A percentile compares a stretch with the other conserved stretches of the same genome.
These are phyloP conservation scores for Saguinus imperator DNA, from an alignment of 2,113 vertebrate genomes.

Conservation along the genomic window DNA sequence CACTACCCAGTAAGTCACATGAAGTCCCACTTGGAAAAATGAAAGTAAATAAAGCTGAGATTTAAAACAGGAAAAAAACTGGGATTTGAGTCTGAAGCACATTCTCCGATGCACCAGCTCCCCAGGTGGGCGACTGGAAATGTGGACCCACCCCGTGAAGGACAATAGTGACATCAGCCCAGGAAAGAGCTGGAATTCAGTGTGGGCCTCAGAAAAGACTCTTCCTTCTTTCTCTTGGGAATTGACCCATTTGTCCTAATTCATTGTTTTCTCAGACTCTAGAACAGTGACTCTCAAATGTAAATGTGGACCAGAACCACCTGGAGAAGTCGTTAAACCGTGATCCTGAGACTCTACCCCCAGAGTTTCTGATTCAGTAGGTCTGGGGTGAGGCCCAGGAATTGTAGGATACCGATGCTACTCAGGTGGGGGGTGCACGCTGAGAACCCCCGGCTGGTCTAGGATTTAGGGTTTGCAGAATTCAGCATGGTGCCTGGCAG, in stretches of 20 bases:
- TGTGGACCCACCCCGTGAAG: background rate
- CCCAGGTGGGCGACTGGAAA: background rate
- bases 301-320: rapidly evolving
- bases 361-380: background rate
- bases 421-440: background rate
- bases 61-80: background rate
- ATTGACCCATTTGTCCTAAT: background rate
- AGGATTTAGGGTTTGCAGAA: background rate
- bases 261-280: background rate
- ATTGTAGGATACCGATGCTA: too few relatives aligned
- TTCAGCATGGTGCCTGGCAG: background rate
- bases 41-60: background rate
- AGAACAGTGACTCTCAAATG: background rate
- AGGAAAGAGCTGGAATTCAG: background rate
- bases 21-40: background rate
- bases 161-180: background rate
- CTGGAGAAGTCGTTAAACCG: background rate
- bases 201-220: background rate
- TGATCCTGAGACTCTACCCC: too few relatives aligned
- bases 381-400: background rate
- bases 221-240: background rate
- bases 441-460: background rate
- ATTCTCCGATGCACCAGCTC: too few relatives aligned
- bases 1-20: background rate
- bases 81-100: background rate